phyloP scores from a whole-genome alignment of 2,888 invertebrate species.

The Atethmia centrago region DNA sequence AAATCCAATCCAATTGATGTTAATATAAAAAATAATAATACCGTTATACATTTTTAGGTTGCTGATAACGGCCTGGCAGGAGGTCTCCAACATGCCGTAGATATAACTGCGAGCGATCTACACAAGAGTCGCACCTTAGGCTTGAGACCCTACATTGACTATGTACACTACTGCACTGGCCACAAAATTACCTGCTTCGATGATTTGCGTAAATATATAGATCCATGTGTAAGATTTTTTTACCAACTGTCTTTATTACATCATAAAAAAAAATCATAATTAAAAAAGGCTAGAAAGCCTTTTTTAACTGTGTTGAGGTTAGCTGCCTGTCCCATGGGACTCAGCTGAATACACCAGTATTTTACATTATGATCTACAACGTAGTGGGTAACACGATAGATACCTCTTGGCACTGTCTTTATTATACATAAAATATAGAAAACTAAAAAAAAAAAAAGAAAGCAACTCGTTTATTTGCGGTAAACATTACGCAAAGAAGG shows the following conservation, averaged over 20 bases:
- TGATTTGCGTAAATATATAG: conserved; percentile 93
- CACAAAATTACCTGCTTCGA: conserved; percentile 92
- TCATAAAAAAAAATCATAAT: too few species aligned
- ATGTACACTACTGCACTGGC: conserved; percentile 93
- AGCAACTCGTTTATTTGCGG: too few species aligned
- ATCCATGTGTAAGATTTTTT: conserved; percentile 66
- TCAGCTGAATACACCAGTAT: background rate
- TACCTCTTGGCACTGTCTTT: background rate
- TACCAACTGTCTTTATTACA: background rate
- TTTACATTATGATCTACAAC: too few species aligned
- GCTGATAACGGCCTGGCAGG: conserved; percentile 59
- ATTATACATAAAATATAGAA: too few species aligned
- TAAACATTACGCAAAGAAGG: too few species aligned
- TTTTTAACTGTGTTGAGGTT: background rate
- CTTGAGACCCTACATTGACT: conserved; percentile 95
- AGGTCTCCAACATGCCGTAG: conserved; percentile 52
- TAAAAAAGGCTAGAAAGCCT: too few species aligned
- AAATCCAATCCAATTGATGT: background rate
- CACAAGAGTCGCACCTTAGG: conserved; percentile 92
- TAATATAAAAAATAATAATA: background rate
- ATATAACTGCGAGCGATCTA: conserved; percentile 66
- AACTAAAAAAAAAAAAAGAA: too few species aligned
- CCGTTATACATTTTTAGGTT: conserved; percentile 58
- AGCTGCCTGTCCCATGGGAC: background rate
- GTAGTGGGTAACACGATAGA: too few species aligned